Evolutionary conservation across 1,140 invertebrate genomes (phyloP), one percentile per base, ranked within the genome.

Genomic region (Chymomyza costata): DNA sequence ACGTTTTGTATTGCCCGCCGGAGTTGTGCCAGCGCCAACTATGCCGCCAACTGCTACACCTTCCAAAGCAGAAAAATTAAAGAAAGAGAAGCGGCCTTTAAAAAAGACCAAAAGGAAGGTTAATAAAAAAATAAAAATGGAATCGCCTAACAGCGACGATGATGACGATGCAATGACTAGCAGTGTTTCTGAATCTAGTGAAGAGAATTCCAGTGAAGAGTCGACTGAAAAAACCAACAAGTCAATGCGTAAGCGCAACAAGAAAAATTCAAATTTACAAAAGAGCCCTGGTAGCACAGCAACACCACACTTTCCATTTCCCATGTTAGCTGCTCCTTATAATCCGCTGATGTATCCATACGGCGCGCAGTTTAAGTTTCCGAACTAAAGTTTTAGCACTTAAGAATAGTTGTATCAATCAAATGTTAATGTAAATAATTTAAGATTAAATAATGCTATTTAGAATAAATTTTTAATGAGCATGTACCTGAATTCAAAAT

Each of bases 321-420:
- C 73, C 10, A 6, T 78, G 18, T 2, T 78, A 7, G 73, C 73
- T 19, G 35, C 71, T 6, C 66, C 62, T n/a, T 78, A 60, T 19
- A 78, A 60, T 32, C 53, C 71, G 0, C 41, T 78, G 54, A 78
- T 78, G 62, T 78, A 80, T 55, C 58, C 71, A 0, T 78, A 71
- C 57, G 66, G 28, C 3, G 13, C 66, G 7, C 58, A 53, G 8
- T 80, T 78, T 21, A 71, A 11, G 35, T 80, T 60, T 43, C 45
- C 73, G n/a, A n/a, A n/a, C n/a, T n/a, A n/a, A n/a, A n/a, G n/a
- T 8, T 7, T 14, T 3, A 15, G n/a, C 31, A 14, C 14, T 11
- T 3, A 34, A 2, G 2, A 11, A 2, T 7, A 34, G 14, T 2
- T 34, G 7, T 7, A 34, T 35, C 13, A 14, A 8, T 11, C 13